Conservation (phyloP, 2,888 invertebrate genomes). For the Willowsia nigromaculata region DNA sequence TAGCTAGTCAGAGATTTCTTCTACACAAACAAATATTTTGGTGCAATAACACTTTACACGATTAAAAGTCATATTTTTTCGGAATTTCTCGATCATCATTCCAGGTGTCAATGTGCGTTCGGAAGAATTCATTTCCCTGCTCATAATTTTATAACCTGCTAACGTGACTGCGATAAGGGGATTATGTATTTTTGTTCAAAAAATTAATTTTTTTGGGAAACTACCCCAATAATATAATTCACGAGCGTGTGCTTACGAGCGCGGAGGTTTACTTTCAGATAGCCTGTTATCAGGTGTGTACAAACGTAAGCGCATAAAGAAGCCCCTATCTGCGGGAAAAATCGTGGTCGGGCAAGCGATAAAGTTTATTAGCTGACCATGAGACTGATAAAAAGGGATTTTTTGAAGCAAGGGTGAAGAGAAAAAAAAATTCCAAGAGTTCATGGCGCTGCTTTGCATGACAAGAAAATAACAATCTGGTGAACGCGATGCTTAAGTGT, state of each 20-base stretch:
- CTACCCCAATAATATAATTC: neutral
- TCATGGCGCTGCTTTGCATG: constrained; percentile 46
- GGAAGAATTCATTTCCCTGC: too few species aligned
- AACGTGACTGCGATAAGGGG: neutral
- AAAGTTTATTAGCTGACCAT: constrained; percentile 33
- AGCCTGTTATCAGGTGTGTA: constrained; percentile 23
- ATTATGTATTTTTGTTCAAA: neutral
- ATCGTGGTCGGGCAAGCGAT: constrained; percentile 28
- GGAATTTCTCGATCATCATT: neutral
- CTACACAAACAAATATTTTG: neutral
- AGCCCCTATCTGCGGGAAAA: constrained; percentile 25
- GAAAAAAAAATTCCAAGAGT: constrained; percentile 42
- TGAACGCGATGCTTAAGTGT: neutral
- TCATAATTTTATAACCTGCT: neutral
- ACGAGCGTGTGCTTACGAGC: neutral
- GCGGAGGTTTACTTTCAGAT: neutral
- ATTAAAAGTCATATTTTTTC: neutral
- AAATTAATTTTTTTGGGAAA: neutral
- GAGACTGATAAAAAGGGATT: constrained; percentile 49
- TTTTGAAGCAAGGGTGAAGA: neutral
- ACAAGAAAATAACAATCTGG: neutral
- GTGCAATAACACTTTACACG: neutral
- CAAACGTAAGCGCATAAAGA: neutral
- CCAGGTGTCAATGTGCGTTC: neutral
- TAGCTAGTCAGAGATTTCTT: constrained; percentile 22